Evolutionary conservation across 2,113 vertebrate genomes (phyloP), one percentile per base, ranked within the genome.

Genomic region (Natator depressus): DNA sequence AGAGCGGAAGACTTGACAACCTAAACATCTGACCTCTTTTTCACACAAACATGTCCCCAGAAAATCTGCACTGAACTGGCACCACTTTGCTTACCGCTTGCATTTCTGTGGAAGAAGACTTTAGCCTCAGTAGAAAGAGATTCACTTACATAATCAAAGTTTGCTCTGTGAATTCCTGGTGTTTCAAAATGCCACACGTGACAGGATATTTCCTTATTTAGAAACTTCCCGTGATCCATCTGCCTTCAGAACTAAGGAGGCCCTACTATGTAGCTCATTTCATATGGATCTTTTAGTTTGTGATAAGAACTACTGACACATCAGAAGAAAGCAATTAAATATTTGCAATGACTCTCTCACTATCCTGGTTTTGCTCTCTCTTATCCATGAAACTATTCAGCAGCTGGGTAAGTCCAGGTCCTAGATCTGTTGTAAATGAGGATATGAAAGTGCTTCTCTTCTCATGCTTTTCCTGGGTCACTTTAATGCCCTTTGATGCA

Each of bases 361-460:
- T 49, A 42, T 97, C 53, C 95, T 98, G 82, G 29, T 95, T 65
- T 59, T 96, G 54, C 50, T 98, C 57, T 94, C 89, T 81, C 75
- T 98, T 29, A 8, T 94, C 79, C 97, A 75, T 0, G 50, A 80
- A 1, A 50, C 96, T 31, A 72, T 93, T 89, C 98, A 97, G 86
- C 92, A 98, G 59, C n/a, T 1, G 5, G 98, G 98, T 99, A 97
- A 98, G 98, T 97, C 75, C 13, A 24, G 89, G 25, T 82, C 0
- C 0, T 38, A 90, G 87, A 29, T 55, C 42, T 94, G 84, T 51
- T 51, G 5, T 65, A 57, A 72, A 87, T 5, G 22, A 54, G 55
- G 35, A 17, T 49, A 0, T 90, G 79, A 51, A 85, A 89, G 75
- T 27, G 10, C 46, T 84, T 62, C 29, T 46, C 5, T 1, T 57